Evolutionary conservation across 23 tunicate species (phyloP), one percentile per base, ranked within the genome.

Genomic region (Oikopleura dioica): DNA sequence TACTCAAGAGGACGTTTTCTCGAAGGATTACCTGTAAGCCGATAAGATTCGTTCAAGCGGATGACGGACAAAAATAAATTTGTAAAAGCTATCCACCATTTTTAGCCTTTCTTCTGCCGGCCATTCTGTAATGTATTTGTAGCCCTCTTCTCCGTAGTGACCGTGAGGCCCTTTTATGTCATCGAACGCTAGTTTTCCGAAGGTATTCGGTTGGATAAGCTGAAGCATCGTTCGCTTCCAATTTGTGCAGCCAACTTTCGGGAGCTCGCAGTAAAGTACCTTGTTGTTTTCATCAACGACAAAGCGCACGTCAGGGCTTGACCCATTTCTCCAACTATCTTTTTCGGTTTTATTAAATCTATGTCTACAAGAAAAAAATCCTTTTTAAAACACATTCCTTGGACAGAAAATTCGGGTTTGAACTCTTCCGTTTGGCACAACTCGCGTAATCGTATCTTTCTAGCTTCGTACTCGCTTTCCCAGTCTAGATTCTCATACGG

Each of bases 161-260:
- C 72, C 72, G 33, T 63, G 72, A 12, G 72, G 72, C 4, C 72
- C 72, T 63, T 63, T 63, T 63, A 63, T 63, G 33, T 63, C 30
- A 28, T 63, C 72, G 26, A 63, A 63, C 72, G 72, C 30, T 63
- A 63, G 26, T 28, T 31, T 23, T 12, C 72, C 72, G 26, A 63
- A 63, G 33, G 72, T 63, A 21, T 63, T 31, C 32, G 72, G 72
- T 28, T 63, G 72, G 26, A 63, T 63, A 23, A 63, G 72, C 72
- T 63, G 72, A 83, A 84, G 68, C 76, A 84, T 35, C 1, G 81
- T 69, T 69, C 69, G 69, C 38, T 84, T 84, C 88, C 88, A 84
- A 37, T 84, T 84, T 0, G 78, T 84, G 68, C 88, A 63, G 16
- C 88, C 88, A 50, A 82, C 51, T 51, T 84, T 84, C 21, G 88